Conservation (phyloP, 2,888 invertebrate genomes). For the Oligia latruncula region DNA sequence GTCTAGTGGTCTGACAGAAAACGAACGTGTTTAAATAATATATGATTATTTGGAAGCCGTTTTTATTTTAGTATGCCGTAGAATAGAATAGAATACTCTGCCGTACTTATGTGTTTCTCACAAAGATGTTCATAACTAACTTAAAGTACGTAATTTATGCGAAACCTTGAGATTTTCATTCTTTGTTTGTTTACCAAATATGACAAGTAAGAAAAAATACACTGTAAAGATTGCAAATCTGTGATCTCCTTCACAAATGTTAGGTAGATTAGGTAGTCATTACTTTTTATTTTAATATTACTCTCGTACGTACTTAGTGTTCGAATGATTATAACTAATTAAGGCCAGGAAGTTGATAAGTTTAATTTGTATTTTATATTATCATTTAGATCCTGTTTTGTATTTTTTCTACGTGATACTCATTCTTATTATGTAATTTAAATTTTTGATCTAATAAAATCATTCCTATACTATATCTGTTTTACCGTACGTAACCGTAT, state of each 20-base stretch:
- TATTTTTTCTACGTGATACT: constrained; percentile 49
- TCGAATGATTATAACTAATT: constrained; percentile 7
- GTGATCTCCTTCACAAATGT: constrained; percentile 47
- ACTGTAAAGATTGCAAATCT: constrained; percentile 29
- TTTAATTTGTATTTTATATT: constrained; percentile 29
- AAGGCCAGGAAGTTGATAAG: constrained; percentile 28
- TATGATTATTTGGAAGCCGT: neutral
- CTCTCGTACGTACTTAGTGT: constrained; percentile 21
- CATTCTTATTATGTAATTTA: constrained; percentile 17
- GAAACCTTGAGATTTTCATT: neutral
- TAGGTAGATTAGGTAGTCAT: constrained; percentile 29
- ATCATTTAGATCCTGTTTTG: constrained; percentile 20
- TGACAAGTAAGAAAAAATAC: constrained; percentile 12
- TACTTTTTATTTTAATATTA: constrained; percentile 31
- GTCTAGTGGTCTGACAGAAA: neutral
- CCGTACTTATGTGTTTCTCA: neutral
- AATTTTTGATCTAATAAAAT: constrained; percentile 58
- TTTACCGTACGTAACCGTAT: neutral
- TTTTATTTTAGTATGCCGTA: neutral
- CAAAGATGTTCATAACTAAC: neutral
- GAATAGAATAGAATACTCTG: no score
- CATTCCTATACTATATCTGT: constrained; percentile 61
- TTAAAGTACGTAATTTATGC: neutral
- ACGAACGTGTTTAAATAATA: neutral
- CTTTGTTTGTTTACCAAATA: constrained; percentile 13